Base-by-base conservation (phyloP, 2,888 invertebrate genomes). In the Odontomyia ornata region DNA sequence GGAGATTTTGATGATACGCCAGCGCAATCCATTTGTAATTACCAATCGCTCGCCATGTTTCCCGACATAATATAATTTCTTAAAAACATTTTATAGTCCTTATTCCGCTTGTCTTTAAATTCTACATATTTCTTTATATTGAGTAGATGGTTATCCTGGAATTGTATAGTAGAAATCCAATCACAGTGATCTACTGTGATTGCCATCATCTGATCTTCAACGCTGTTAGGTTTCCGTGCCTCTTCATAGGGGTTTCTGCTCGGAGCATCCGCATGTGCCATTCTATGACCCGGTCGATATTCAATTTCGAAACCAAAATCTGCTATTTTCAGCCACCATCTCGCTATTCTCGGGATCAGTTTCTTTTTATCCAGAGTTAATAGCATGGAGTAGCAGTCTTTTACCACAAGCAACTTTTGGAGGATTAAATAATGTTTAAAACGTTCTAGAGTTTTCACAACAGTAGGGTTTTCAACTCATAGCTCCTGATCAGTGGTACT, bases 331-430 rank as follows among this genome's bases (percentile, higher is more conserved):
- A 52, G 15, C 52, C 52, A 52, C 5, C 52, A 52, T 18, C 52
- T 52, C 18, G 7, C 52, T 52, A 52, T 52, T 9, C 52, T 4
- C 52, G 5, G 52, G 3, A 52, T 52, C 18, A 52, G 52, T 4
- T 52, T 52, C 13, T 52, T 52, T 52, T 52, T 4, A 3, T 13
- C 52, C 13, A n/a, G 52, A 9, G 7, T 52, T 15, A 52, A 52
- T 52, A 4, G 52, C 5, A 52, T 4, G 15, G 52, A 52, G 52
- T 9, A 4, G 52, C 52, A 52, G 2, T 52, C 3, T 52, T 4
- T 52, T 52, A 52, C 15, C 52, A 52, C 52, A 52, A 52, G 52
- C 4, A 52, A 52, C 52, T 52, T 52, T 52, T 52, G 52, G 15
- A 9, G 52, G 15, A 52, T 52, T 15, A 52, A 52, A 52, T 15